phyloP scores from a whole-genome alignment of 2,888 invertebrate genomes.

The Neocrepidodera transversa region DNA sequence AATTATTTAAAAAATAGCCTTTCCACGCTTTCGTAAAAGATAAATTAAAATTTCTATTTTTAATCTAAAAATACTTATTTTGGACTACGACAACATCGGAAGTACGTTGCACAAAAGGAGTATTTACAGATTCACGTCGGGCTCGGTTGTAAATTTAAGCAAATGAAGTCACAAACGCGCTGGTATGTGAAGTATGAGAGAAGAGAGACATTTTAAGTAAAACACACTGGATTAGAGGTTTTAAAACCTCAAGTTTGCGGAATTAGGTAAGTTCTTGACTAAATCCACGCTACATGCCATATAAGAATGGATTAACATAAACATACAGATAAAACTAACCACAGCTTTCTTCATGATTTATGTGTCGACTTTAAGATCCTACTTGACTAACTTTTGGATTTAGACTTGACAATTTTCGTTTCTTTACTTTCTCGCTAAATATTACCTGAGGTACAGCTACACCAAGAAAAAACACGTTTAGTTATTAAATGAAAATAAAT shows the following conservation, averaged over 20 bases:
- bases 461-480: too few species aligned
- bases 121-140: constrained; percentile 15
- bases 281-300: constrained; percentile 47
- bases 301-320: constrained; percentile 55
- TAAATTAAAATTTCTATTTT: too few species aligned
- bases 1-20: too few species aligned
- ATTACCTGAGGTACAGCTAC: too few species aligned
- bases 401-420: background rate
- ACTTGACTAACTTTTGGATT: constrained; percentile 12
- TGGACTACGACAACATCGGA: too few species aligned
- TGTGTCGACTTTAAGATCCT: constrained; percentile 20
- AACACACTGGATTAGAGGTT: constrained; percentile 50
- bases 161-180: constrained; percentile 38
- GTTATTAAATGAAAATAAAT: too few species aligned
- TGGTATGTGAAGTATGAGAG: constrained; percentile 40
- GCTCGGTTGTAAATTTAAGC: constrained; percentile 29
- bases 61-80: too few species aligned
- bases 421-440: too few species aligned
- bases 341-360: constrained; percentile 42
- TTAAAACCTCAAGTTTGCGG: constrained; percentile 54
- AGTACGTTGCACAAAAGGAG: too few species aligned
- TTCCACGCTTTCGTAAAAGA: too few species aligned
- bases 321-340: constrained; percentile 47
- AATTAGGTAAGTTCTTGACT: constrained; percentile 51
- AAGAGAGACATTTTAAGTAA: constrained; percentile 47